Conservation (phyloP, 2,888 invertebrate species). For the Cephus nigrinus region DNA sequence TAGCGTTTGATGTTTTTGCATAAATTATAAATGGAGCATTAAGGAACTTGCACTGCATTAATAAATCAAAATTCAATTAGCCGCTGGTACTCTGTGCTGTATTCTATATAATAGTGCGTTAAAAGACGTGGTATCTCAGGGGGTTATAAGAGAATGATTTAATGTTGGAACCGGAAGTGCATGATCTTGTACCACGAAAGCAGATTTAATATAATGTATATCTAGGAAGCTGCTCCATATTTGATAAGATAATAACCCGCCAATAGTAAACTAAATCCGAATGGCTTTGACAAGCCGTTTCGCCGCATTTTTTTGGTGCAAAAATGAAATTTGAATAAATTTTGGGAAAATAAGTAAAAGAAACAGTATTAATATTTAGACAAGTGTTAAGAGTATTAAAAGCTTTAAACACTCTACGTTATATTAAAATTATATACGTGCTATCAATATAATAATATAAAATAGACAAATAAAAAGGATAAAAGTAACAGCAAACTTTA, state of each 20-base stretch:
- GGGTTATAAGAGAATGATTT: neutral
- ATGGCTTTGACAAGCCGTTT: no score
- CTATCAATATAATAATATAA: neutral
- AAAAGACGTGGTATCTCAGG: neutral
- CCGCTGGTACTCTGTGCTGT: neutral
- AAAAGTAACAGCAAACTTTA: neutral
- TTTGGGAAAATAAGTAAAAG: neutral
- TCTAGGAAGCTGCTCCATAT: neutral
- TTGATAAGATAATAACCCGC: neutral
- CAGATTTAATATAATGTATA: neutral
- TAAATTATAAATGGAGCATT: neutral
- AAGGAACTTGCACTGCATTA: neutral
- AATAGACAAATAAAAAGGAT: neutral
- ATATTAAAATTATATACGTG: neutral
- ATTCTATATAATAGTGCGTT: neutral
- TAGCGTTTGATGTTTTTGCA: neutral
- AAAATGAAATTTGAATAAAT: neutral
- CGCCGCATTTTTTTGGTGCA: no score
- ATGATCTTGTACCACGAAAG: neutral
- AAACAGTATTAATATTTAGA: neutral
- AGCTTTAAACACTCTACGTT: no score
- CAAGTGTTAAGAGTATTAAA: no score
- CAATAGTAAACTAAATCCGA: neutral
- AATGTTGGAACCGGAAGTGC: neutral
- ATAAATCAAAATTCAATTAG: neutral